Evolutionary conservation across 2,113 vertebrate genomes (phyloP).

Genomic region (Aptenodytes patagonicus): DNA sequence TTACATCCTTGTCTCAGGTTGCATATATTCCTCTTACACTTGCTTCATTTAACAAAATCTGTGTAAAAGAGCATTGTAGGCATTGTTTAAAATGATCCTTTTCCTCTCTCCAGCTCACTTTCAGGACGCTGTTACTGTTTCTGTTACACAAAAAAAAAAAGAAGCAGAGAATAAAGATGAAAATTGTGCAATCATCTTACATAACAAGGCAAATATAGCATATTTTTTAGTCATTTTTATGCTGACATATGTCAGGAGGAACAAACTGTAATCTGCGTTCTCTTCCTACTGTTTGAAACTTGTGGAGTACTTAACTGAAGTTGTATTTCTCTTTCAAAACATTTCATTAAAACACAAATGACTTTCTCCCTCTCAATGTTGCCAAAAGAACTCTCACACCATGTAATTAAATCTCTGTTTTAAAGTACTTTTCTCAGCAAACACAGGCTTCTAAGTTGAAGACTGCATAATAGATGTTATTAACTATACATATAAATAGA

Average conservation of each 20-base stretch:
- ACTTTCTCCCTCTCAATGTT: conserved; percentile 59
- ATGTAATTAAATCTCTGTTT: conserved; percentile 71
- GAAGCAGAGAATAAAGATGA: neutral
- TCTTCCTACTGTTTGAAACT: conserved; percentile 44
- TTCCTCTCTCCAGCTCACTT: neutral
- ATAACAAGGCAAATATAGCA: neutral
- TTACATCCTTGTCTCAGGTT: neutral
- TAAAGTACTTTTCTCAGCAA: conserved; percentile 68
- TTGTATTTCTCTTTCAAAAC: conserved; percentile 70
- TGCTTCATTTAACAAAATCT: neutral
- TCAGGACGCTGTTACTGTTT: neutral
- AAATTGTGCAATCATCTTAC: neutral
- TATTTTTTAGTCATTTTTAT: conserved; percentile 3
- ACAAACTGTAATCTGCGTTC: neutral
- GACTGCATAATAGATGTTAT: conserved; percentile 70
- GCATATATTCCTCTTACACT: neutral
- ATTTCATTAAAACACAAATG: conserved; percentile 63
- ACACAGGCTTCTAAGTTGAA: conserved; percentile 58
- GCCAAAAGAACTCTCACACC: conserved; percentile 47
- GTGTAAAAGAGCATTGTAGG: neutral
- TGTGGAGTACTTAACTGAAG: conserved; percentile 43
- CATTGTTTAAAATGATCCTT: neutral
- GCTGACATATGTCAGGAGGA: conserved; percentile 19
- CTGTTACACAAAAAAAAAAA: neutral
- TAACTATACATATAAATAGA: conserved; percentile 70